Evolutionary conservation across 2,888 invertebrate species (phyloP), one percentile per base, ranked within the genome.

Genomic region (Brenthis ino): DNA sequence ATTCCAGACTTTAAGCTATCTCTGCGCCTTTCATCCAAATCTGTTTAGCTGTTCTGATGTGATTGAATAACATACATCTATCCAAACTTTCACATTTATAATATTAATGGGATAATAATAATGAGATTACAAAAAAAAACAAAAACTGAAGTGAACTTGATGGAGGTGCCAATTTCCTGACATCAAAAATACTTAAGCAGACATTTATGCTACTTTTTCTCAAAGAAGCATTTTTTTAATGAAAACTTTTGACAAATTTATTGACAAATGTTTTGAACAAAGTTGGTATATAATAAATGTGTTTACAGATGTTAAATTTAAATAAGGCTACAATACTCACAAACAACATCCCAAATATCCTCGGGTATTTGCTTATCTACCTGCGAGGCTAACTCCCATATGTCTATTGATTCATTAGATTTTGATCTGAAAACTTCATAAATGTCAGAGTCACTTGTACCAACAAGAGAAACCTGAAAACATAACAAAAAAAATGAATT

Each of bases 331-430:
- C 53, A 47, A 50, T 57, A 83, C 89, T 82, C 76, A 93, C 92
- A 83, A 72, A 84, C 93, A 71, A 85, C 74, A 51, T 92, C 88
- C 93, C 93, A 93, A 74, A 93, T 89, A 70, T 93, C 84, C 51
- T 84, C 82, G 43, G 92, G 89, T n/a, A 93, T 77, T 67, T 91
- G 84, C 70, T 89, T 90, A 67, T 91, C 91, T 8, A 91, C 72
- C 53, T 87, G 86, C 13, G 85, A 83, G 1, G 86, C 93, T 12
- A 93, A 70, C 68, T 93, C 92, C 93, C 93, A 93, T 50, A 92
- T 88, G 58, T 91, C 87, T 4, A 86, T 53, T 1, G 78, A 80
- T 4, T 80, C 80, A 43, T 80, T 78, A 2, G 71, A 64, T 14
- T 78, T 74, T 4, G 80, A 80, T 69, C 77, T 73, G 61, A 78